phyloP scores from a whole-genome alignment of 1,140 invertebrate species.

The Megalopta genalis region DNA sequence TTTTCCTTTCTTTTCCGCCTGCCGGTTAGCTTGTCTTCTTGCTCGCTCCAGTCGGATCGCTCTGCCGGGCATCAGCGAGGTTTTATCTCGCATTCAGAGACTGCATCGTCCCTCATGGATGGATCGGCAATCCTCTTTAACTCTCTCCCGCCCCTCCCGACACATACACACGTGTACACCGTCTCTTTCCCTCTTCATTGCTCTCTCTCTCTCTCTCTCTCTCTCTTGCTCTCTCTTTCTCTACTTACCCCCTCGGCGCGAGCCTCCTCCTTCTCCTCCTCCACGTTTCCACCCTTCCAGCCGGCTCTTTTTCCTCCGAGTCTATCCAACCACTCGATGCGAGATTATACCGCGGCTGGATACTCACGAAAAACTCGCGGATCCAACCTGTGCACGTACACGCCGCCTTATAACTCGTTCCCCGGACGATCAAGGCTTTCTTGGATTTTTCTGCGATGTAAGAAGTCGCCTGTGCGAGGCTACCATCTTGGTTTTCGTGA shows the following conservation, averaged over 20 bases:
- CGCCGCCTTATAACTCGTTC: not conserved
- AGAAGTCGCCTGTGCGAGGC: not conserved
- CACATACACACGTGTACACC: not conserved
- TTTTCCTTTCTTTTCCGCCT: conserved; percentile 58
- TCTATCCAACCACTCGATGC: conserved; percentile 71
- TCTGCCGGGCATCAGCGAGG: conserved; percentile 71
- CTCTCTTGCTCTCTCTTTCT: not conserved
- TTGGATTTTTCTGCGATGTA: not conserved
- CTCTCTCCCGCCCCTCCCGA: conserved; percentile 50
- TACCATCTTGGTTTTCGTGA: not conserved
- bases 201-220: not conserved
- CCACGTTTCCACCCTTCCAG: conserved; percentile 32
- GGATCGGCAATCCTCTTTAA: conserved; percentile 78
- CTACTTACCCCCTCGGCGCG: conserved; percentile 44
- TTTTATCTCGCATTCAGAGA: conserved; percentile 76
- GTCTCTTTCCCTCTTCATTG: not conserved
- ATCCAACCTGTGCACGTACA: conserved; percentile 4
- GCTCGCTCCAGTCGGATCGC: conserved; percentile 65
- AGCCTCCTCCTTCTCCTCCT: not conserved
- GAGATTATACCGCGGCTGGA: conserved; percentile 65
- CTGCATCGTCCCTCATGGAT: conserved; percentile 75
- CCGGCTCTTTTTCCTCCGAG: conserved; percentile 22
- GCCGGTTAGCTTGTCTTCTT: conserved; percentile 40
- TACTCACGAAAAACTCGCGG: conserved; percentile 57
- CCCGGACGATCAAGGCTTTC: not conserved